phyloP scores from a whole-genome alignment of 2,888 invertebrate genomes.

The Calameuta filiformis region DNA sequence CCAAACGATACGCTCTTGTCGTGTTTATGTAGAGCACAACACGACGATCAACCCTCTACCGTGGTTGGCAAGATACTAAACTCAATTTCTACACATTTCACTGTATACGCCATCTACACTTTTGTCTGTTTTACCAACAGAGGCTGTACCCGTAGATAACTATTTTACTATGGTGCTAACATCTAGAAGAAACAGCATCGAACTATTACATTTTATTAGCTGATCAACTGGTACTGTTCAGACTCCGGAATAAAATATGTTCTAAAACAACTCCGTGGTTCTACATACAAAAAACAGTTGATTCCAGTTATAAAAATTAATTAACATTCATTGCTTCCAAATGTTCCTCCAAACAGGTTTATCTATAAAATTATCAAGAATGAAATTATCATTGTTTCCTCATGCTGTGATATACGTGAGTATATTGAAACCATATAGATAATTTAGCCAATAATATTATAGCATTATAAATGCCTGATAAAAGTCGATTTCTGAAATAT shows the following conservation, averaged over 20 bases:
- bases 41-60: not conserved
- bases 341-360: not conserved
- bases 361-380: not conserved
- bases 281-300: not conserved
- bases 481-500: not conserved
- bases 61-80: constrained; percentile 29
- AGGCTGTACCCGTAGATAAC: not conserved
- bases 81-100: not conserved
- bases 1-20: not conserved
- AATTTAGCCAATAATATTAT: not conserved
- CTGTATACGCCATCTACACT: not conserved
- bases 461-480: not conserved
- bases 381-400: not conserved
- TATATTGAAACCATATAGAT: not conserved
- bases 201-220: not conserved
- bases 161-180: not conserved
- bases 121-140: not conserved
- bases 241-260: not conserved
- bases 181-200: not conserved
- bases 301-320: too few species aligned
- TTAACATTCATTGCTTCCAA: not conserved
- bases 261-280: too few species aligned
- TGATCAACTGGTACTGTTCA: not conserved
- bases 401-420: not conserved
- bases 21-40: not conserved